phyloP scores from a whole-genome alignment of 2,797 vertebrate genomes.

The Sarcophilus harrisii region DNA sequence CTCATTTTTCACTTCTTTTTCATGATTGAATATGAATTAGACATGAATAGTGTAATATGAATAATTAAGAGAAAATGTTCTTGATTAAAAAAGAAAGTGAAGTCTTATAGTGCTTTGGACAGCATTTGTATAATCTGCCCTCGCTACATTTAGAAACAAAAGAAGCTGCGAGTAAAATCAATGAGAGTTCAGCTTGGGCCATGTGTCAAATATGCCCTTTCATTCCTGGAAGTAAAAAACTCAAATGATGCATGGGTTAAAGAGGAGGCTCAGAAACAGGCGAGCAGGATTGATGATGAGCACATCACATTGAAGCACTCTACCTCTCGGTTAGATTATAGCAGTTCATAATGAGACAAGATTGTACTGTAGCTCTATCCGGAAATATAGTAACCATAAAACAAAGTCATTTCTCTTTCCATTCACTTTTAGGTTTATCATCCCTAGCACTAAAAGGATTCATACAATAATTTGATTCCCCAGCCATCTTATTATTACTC shows the following conservation, averaged over 20 bases:
- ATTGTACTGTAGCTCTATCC: slow-evolving; percentile 32
- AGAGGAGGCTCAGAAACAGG: slow-evolving; percentile 29
- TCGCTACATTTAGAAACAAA: slow-evolving; percentile 45
- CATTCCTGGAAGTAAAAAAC: slow-evolving; percentile 24
- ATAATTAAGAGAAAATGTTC: slow-evolving; percentile 47
- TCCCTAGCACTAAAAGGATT: slow-evolving; percentile 51
- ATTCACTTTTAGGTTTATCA: slow-evolving; percentile 52
- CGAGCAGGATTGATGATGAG: slow-evolving; percentile 29
- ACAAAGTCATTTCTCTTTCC: slow-evolving; percentile 32
- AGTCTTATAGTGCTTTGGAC: slow-evolving; percentile 18
- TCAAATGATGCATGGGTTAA: background rate
- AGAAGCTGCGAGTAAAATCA: slow-evolving; percentile 26
- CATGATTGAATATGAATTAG: slow-evolving; percentile 43
- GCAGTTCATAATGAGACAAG: slow-evolving; percentile 53
- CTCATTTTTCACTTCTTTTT: slow-evolving; percentile 25
- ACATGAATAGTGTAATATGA: background rate
- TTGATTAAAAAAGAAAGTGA: slow-evolving; percentile 37
- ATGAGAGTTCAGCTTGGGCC: slow-evolving; percentile 26
- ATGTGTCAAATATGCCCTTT: slow-evolving; percentile 15
- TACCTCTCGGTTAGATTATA: slow-evolving; percentile 22
- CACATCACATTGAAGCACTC: slow-evolving; percentile 16
- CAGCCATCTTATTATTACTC: slow-evolving; percentile 46
- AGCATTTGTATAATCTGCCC: slow-evolving; percentile 3
- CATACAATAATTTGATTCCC: slow-evolving; percentile 59
- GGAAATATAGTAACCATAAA: slow-evolving; percentile 51